Conservation (phyloP, 2,888 invertebrate genomes). For the Caenorhabditis drosophilae region DNA sequence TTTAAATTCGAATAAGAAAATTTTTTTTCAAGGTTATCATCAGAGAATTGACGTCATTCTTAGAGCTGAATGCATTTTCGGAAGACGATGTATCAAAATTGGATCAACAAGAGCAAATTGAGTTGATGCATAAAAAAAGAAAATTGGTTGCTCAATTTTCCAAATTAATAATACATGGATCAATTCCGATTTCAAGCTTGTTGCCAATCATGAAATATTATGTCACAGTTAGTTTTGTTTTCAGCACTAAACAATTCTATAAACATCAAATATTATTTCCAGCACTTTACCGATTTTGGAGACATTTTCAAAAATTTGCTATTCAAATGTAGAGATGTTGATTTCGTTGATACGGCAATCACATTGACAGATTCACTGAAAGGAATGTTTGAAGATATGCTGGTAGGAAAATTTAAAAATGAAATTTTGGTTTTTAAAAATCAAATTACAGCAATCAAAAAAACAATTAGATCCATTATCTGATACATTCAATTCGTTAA, state of each 20-base stretch:
- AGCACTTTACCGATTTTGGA: constrained; percentile 95
- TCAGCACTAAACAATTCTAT: too few species aligned
- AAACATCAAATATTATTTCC: too few species aligned
- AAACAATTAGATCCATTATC: constrained; percentile 46
- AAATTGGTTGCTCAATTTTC: constrained; percentile 90
- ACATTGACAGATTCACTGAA: constrained; percentile 91
- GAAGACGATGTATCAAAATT: constrained; percentile 14
- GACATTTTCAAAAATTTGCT: constrained; percentile 97
- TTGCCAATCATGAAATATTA: constrained; percentile 96
- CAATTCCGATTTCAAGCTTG: constrained; percentile 86
- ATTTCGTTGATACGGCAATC: constrained; percentile 91
- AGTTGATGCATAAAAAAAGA: constrained; percentile 48
- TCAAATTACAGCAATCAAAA: constrained; percentile 68
- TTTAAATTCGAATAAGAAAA: constrained; percentile 41
- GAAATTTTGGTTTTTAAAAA: too few species aligned
- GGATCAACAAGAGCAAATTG: constrained; percentile 38
- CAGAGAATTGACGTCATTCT: constrained; percentile 42
- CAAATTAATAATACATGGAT: constrained; percentile 95
- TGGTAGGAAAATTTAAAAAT: too few species aligned
- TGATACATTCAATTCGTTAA: constrained; percentile 60
- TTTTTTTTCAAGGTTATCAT: constrained; percentile 2
- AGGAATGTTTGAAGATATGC: constrained; percentile 83
- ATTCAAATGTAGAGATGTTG: constrained; percentile 94
- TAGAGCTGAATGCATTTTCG: constrained; percentile 61
- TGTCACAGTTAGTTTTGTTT: constrained; percentile 79